Conservation (phyloP, 2,113 vertebrate species). For the Anguilla japonica region DNA sequence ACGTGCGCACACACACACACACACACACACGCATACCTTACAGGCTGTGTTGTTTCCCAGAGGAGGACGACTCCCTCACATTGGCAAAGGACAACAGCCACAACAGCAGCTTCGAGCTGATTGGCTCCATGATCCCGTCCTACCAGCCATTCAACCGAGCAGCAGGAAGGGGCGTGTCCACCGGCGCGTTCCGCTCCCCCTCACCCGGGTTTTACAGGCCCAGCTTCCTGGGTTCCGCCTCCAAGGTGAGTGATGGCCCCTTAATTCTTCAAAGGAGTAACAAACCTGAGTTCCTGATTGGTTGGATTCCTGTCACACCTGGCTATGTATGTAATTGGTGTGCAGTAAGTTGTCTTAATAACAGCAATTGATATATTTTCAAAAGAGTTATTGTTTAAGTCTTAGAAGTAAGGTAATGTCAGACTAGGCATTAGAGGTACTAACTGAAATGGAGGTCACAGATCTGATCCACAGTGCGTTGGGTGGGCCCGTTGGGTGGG, state of each 20-base stretch:
- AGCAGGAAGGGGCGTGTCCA: slow-evolving; percentile 61
- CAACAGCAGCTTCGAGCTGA: slow-evolving; percentile 95
- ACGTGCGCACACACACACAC: not conserved
- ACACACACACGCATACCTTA: not conserved
- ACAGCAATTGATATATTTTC: no score
- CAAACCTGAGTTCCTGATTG: not conserved
- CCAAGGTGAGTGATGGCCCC: slow-evolving; percentile 77
- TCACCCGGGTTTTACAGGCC: slow-evolving; percentile 88
- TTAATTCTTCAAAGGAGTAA: slow-evolving; percentile 22
- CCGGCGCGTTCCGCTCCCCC: slow-evolving; percentile 81
- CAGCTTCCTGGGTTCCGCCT: slow-evolving; percentile 87
- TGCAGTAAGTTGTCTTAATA: no score
- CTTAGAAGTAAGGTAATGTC: no score
- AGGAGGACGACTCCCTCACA: slow-evolving; percentile 85
- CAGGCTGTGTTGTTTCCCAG: slow-evolving; percentile 56
- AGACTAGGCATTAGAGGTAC: no score
- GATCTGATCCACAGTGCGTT: no score
- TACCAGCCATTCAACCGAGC: slow-evolving; percentile 88
- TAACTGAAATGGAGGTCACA: no score
- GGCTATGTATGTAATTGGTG: no score
- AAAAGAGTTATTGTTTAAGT: no score
- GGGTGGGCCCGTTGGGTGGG: no score
- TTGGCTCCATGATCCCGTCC: slow-evolving; percentile 90
- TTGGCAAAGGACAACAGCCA: slow-evolving; percentile 89
- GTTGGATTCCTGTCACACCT: not conserved